Percentiles rank a stretch among this genome's conserved stretches.
Conservation (phyloP, 2,797 vertebrate species). For the Lagothrix lagotricha region DNA sequence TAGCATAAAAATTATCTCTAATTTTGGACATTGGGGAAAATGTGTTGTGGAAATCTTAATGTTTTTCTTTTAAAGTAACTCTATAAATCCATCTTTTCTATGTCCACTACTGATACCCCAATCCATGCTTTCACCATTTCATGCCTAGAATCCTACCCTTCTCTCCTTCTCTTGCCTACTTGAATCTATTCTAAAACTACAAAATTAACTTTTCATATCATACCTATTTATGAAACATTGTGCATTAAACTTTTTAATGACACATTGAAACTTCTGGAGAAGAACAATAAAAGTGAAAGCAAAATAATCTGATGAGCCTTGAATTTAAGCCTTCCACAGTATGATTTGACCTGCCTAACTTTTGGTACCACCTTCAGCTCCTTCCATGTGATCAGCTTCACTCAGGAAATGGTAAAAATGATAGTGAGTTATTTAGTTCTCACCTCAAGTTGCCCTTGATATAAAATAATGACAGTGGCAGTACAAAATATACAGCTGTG, state of each 20-base stretch:
- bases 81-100: background rate
- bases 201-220: background rate
- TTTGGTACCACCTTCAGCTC: background rate
- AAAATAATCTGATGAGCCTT: background rate
- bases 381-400: background rate
- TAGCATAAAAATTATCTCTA: background rate
- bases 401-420: background rate
- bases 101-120: background rate
- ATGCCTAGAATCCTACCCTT: background rate
- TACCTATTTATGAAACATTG: background rate
- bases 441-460: background rate
- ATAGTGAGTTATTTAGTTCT: background rate
- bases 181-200: background rate
- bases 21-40: background rate
- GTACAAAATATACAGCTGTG: background rate
- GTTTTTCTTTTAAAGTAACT: background rate
- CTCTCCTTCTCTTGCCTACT: background rate
- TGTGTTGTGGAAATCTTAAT: background rate
- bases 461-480: background rate
- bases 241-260: background rate
- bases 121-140: background rate
- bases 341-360: background rate
- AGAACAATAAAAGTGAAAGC: background rate
- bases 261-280: background rate
- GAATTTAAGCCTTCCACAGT: background rate